These are phyloP conservation scores for Distichodus sexfasciatus DNA, from an alignment of 2,797 vertebrate species.

Conservation along the genomic window DNA sequence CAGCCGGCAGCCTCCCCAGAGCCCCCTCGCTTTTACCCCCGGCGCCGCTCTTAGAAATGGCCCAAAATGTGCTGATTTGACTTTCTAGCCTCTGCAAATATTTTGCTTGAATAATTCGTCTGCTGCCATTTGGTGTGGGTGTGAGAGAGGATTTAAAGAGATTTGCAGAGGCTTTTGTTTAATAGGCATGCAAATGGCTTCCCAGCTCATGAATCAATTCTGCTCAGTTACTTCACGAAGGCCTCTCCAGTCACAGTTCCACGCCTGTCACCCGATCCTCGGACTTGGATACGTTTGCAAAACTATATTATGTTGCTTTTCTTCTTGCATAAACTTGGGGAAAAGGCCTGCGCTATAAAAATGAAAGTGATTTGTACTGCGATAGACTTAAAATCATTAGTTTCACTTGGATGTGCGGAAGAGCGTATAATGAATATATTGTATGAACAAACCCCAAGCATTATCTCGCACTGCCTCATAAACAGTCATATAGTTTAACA, in stretches of 20 bases:
- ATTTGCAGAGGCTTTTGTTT: constrained; percentile 76
- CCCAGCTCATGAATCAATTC: constrained; percentile 68
- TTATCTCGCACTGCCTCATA: too few relatives aligned
- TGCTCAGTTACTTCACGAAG: constrained; percentile 28
- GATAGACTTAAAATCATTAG: too few relatives aligned
- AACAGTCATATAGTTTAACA: too few relatives aligned
- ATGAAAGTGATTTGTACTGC: too few relatives aligned
- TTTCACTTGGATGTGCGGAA: too few relatives aligned
- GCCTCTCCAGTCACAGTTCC: constrained; percentile 28
- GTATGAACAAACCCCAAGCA: too few relatives aligned
- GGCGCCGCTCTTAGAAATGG: constrained; percentile 49
- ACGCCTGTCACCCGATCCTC: neutral
- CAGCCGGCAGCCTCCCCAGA: constrained; percentile 36
- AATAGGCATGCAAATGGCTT: constrained; percentile 59
- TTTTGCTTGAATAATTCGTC: constrained; percentile 44
- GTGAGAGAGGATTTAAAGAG: constrained; percentile 75
- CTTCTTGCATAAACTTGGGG: constrained; percentile 1
- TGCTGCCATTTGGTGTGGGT: constrained; percentile 47
- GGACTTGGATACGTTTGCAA: constrained; percentile 14
- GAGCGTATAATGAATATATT: too few relatives aligned
- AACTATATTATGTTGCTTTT: neutral
- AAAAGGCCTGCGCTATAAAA: too few relatives aligned
- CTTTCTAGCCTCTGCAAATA: constrained; percentile 65
- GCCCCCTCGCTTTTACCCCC: constrained; percentile 40
- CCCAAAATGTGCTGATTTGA: constrained; percentile 62